These are phyloP conservation scores for Hozukius guyotensis DNA, from an alignment of 2,797 vertebrate genomes.

Conservation along the genomic window DNA sequence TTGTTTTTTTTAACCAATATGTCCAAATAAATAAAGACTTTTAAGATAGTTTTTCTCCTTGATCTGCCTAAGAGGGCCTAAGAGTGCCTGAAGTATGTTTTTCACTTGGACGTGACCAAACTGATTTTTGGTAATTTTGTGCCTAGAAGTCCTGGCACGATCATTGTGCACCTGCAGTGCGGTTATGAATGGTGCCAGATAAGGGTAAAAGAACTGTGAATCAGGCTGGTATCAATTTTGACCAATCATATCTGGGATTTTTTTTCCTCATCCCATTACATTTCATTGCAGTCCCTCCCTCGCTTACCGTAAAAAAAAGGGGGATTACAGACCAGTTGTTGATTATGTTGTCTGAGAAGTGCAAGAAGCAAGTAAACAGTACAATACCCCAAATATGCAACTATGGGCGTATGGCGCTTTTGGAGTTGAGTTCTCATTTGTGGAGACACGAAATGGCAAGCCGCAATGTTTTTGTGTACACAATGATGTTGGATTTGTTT, in stretches of 20 bases:
- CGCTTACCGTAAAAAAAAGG: conserved; percentile 2
- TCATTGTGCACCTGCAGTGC: neutral
- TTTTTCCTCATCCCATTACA: neutral
- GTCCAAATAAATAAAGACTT: conserved; percentile 3
- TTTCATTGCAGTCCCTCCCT: conserved; percentile 2
- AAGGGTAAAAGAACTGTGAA: neutral
- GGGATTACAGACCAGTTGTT: conserved; percentile 21
- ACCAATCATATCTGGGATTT: neutral
- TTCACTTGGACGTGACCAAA: conserved; percentile 3
- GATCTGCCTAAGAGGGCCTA: neutral
- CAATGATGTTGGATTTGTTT: conserved; percentile 14
- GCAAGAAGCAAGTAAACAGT: conserved; percentile 32
- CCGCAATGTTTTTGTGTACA: conserved; percentile 30
- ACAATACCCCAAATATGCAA: conserved; percentile 35
- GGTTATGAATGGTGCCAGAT: neutral
- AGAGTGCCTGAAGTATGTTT: neutral
- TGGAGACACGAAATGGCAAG: conserved; percentile 23
- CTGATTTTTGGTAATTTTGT: neutral
- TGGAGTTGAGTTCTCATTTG: conserved; percentile 10
- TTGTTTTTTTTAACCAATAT: conserved; percentile 20
- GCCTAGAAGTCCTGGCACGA: neutral
- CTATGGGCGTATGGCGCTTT: neutral
- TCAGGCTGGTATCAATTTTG: conserved; percentile 7
- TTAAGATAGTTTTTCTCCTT: neutral
- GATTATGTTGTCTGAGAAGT: conserved; percentile 29